phyloP scores from a whole-genome alignment of 1,140 invertebrate species.

The Batillaria attramentaria region DNA sequence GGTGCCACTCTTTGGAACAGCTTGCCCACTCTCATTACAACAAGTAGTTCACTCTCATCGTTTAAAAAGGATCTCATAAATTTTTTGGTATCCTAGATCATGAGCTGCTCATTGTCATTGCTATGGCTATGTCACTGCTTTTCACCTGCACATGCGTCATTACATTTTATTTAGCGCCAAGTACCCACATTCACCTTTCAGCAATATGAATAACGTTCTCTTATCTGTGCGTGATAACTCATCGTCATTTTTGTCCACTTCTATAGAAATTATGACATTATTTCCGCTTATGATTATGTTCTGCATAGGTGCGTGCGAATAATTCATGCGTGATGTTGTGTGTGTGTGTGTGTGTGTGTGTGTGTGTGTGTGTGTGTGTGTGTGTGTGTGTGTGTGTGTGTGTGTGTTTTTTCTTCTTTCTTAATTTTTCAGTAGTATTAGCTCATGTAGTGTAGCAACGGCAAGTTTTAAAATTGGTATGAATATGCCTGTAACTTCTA shows the following conservation, averaged over 20 bases:
- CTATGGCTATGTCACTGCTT: no score
- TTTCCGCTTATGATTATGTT: constrained; percentile 13
- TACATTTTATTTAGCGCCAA: not conserved
- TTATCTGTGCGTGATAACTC: not conserved
- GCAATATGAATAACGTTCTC: not conserved
- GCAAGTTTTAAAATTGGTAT: not conserved
- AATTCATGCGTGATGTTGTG: not conserved
- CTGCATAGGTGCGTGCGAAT: constrained; percentile 9
- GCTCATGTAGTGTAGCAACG: no score
- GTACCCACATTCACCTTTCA: not conserved
- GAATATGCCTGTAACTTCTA: not conserved
- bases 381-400: not conserved
- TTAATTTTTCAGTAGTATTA: not conserved
- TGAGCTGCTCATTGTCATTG: no score
- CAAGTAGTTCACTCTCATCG: no score
- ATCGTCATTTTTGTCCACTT: not conserved
- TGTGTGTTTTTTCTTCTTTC: not conserved
- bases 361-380: not conserved
- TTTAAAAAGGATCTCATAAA: no score
- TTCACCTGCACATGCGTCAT: no score
- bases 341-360: not conserved
- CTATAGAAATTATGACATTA: no score
- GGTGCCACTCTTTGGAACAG: no score
- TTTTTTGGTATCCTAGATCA: no score
- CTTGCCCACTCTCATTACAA: no score